Evolutionary conservation across 2,888 invertebrate species (phyloP).

Genomic region (Thera obeliscata): DNA sequence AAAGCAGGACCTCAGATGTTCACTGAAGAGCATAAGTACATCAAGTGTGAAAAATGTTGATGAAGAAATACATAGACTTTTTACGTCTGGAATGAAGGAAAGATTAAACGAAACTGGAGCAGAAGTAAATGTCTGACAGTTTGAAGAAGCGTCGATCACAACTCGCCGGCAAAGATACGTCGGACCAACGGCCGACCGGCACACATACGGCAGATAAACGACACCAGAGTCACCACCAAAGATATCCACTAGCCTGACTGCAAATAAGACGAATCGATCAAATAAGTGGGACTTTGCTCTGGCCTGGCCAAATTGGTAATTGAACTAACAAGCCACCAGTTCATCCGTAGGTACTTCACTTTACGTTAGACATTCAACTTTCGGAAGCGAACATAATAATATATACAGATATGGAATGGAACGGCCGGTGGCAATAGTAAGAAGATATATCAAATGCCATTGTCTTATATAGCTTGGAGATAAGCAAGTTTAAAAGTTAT

Average conservation of each 20-base stretch:
- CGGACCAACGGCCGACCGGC: conserved; percentile 59
- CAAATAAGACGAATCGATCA: conserved; percentile 12
- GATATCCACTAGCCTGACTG: neutral
- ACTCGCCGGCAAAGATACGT: conserved; percentile 33
- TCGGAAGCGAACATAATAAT: too few relatives aligned
- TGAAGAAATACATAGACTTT: neutral
- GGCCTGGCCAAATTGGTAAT: conserved; percentile 1
- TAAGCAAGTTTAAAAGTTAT: conserved; percentile 20
- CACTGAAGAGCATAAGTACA: neutral
- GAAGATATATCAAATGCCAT: neutral
- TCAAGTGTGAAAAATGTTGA: neutral
- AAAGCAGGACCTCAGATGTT: neutral
- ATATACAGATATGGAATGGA: neutral
- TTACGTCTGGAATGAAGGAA: conserved; percentile 6
- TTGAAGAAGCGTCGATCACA: conserved; percentile 28
- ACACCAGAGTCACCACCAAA: conserved; percentile 54
- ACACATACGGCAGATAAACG: conserved; percentile 66
- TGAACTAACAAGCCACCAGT: neutral
- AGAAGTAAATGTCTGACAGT: conserved; percentile 5
- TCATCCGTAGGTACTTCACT: neutral
- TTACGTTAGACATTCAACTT: neutral
- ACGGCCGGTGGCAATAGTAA: neutral
- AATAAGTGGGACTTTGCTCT: conserved; percentile 11
- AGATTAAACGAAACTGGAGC: conserved; percentile 15
- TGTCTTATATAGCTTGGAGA: neutral